Conservation (phyloP, 2,797 vertebrate species). For the Artibeus jamaicensis region DNA sequence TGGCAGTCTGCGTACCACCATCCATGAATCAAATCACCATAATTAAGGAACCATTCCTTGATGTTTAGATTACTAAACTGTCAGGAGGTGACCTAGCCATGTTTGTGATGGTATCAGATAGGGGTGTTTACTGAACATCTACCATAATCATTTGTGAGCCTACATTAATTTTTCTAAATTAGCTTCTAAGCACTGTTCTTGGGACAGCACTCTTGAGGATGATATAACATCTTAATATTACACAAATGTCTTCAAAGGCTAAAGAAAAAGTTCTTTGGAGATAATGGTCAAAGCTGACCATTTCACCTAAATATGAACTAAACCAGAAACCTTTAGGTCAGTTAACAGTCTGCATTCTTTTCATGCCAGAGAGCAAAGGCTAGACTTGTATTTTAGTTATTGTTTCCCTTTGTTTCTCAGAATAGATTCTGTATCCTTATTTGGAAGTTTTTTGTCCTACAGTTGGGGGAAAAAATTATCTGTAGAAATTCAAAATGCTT, state of each 20-base stretch:
- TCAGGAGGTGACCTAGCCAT: not conserved
- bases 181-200: not conserved
- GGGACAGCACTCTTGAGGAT: not conserved
- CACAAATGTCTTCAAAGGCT: slow-evolving; percentile 16
- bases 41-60: not conserved
- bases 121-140: not conserved
- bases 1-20: no score
- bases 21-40: not conserved
- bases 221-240: not conserved
- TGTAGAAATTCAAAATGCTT: slow-evolving; percentile 51
- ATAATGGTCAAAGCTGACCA: slow-evolving; percentile 18
- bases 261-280: slow-evolving; percentile 5
- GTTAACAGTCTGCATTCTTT: slow-evolving; percentile 64
- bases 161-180: slow-evolving; percentile 36
- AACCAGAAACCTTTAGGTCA: slow-evolving; percentile 67
- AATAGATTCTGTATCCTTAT: slow-evolving; percentile 57
- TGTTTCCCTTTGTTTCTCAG: slow-evolving; percentile 61
- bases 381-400: slow-evolving; percentile 55
- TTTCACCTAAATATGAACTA: slow-evolving; percentile 60
- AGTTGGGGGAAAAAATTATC: not conserved
- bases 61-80: not conserved
- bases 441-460: slow-evolving; percentile 68
- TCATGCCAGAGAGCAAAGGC: slow-evolving; percentile 71
- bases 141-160: not conserved
- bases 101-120: not conserved